These are phyloP conservation scores for Geopemphigus sp. DNA, from an alignment of 1,140 invertebrate species.

Conservation along the genomic window DNA sequence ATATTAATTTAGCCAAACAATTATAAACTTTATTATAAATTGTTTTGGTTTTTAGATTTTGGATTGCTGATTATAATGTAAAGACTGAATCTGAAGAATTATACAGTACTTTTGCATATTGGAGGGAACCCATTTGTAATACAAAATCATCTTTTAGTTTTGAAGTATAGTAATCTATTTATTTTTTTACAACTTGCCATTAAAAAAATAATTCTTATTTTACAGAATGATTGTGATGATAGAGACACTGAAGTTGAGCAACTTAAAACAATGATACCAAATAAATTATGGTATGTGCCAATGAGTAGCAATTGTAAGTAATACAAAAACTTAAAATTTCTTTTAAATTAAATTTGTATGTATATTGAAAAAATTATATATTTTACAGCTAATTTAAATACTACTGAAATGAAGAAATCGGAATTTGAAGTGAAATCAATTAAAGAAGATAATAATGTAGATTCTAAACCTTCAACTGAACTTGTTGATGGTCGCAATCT, in stretches of 20 bases:
- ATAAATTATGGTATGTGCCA: constrained; percentile 45
- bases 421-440: constrained; percentile 37
- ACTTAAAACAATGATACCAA: constrained; percentile 31
- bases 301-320: constrained; percentile 42
- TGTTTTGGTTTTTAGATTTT: constrained; percentile 9
- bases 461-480: constrained; percentile 18
- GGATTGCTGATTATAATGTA: constrained; percentile 47
- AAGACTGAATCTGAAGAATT: constrained; percentile 49
- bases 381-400: constrained; percentile 43
- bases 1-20: no score
- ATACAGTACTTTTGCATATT: constrained; percentile 41
- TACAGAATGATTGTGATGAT: constrained; percentile 44
- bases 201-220: not conserved
- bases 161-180: not conserved
- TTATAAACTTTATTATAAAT: not conserved
- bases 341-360: not conserved
- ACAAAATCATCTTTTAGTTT: constrained; percentile 44
- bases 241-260: constrained; percentile 5
- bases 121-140: constrained; percentile 44
- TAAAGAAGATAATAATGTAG: not conserved
- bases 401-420: constrained; percentile 37
- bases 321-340: not conserved
- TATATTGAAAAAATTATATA: not conserved
- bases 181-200: not conserved
- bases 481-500: not conserved